Evolutionary conservation across 2,797 vertebrate species (phyloP), one percentile per base, ranked within the genome.

Genomic region (Chaunax sp.): DNA sequence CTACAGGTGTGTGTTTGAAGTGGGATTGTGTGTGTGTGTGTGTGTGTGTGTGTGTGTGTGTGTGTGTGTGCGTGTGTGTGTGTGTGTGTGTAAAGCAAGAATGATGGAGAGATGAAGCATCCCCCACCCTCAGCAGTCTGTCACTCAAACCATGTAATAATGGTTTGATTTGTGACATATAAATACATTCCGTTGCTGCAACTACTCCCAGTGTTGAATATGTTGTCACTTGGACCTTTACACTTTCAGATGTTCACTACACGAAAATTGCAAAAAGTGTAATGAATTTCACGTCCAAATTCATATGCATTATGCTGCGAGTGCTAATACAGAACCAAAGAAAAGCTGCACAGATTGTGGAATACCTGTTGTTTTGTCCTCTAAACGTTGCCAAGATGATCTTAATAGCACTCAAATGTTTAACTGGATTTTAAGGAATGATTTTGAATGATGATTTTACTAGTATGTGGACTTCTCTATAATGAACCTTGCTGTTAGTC

Each of bases 1-100:
- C 66, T 76, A 59, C 72, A 78, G 77, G 79, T 81, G 64, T 73
- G 47, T 33, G 75, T 80, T 78, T 88, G 64, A 82, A 71, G 67
- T 65, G 26, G 18, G 15, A 18, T 56, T 51, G 14, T n/a, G 50
- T 50, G 43, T 47, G 41, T 25, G 12, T 63, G 10, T 44, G 28
- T 49, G 18, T 25, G 16, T 44, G 15, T 41, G 10, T 37, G 45
- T 49, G 33, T 50, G 38, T 44, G 10, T 63, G 47, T 28, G 47
- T 28, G 47, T 37, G 9, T 37, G 35, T 11, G 9, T 37, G 41
- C 10, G 50, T 25, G 26, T 10, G 61, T 65, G 66, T 30, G 46
- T 43, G 49, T 61, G 76, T 63, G 69, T 33, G 41, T 69, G 58
- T 72, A 49, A 75, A 65, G 71, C 35, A 41, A 72, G 66, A 79